Evolutionary conservation across 2,888 invertebrate species (phyloP).

Genomic region (Bugulina stolonifera): DNA sequence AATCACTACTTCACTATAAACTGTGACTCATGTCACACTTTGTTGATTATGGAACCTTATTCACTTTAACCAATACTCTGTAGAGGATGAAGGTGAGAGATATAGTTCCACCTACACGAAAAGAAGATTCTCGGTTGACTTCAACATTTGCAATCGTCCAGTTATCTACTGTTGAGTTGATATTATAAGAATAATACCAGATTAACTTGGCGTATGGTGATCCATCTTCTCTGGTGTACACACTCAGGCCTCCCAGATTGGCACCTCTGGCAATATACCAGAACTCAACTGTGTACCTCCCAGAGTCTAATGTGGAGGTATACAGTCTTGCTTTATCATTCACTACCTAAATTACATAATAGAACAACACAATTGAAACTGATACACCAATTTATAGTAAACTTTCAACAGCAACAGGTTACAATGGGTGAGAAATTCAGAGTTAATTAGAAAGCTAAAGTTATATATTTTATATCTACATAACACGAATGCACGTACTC

Average conservation of each 20-base stretch:
- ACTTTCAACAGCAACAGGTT: too few relatives aligned
- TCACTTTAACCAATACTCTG: too few relatives aligned
- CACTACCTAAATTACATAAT: neutral
- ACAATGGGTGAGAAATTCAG: too few relatives aligned
- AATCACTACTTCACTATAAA: too few relatives aligned
- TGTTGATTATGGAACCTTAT: too few relatives aligned
- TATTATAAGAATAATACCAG: neutral
- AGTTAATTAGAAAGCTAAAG: too few relatives aligned
- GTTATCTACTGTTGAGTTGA: neutral
- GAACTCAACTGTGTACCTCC: neutral
- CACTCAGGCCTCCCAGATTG: neutral
- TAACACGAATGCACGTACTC: too few relatives aligned
- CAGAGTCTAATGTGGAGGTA: neutral
- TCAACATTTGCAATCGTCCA: neutral
- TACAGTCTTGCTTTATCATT: constrained; percentile 5
- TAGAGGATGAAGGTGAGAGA: too few relatives aligned
- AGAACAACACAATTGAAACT: neutral
- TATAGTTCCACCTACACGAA: neutral
- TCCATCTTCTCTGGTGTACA: neutral
- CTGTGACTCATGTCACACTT: too few relatives aligned
- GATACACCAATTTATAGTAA: too few relatives aligned
- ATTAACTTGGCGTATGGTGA: neutral
- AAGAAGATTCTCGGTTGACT: neutral
- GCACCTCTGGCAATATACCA: neutral
- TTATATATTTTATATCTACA: too few relatives aligned